phyloP scores from a whole-genome alignment of 2,113 vertebrate genomes.

The Dascyllus trimaculatus region DNA sequence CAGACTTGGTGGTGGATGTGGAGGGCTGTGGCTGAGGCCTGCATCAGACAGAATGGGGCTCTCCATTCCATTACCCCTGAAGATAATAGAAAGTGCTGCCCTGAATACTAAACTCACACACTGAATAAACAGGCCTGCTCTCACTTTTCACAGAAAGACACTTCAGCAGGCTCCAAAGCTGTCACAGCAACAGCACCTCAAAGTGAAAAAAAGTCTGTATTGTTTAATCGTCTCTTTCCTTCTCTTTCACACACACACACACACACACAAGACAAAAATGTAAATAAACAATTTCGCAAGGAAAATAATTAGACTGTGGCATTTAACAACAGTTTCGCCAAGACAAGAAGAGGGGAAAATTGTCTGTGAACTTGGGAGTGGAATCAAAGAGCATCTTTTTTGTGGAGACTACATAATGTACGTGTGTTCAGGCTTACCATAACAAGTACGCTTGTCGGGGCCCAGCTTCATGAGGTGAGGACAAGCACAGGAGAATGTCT shows the following conservation, averaged over 20 bases:
- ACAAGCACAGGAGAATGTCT: conserved; percentile 93
- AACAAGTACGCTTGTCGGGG: conserved; percentile 92
- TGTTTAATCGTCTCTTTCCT: conserved; percentile 38
- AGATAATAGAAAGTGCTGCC: conserved; percentile 75
- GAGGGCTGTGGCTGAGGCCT: conserved; percentile 56
- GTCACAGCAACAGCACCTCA: conserved; percentile 51
- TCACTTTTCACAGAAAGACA: conserved; percentile 49
- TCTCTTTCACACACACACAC: not conserved
- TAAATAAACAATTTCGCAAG: conserved; percentile 32
- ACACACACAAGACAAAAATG: not conserved
- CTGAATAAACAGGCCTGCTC: conserved; percentile 54
- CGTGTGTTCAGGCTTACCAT: conserved; percentile 81
- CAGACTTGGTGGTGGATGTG: conserved; percentile 42
- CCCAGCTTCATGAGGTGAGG: conserved; percentile 97
- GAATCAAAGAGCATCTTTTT: conserved; percentile 6
- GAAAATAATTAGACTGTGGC: conserved; percentile 37
- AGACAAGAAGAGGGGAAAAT: conserved; percentile 21
- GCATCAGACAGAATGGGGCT: conserved; percentile 65
- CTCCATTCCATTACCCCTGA: conserved; percentile 72
- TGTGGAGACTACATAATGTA: not conserved
- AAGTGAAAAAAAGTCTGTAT: conserved; percentile 29
- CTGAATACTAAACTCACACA: conserved; percentile 76
- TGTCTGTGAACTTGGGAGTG: conserved; percentile 1
- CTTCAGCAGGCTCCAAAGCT: conserved; percentile 51
- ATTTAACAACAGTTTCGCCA: conserved; percentile 13